Evolutionary conservation across 2,888 invertebrate genomes (phyloP), one percentile per base, ranked within the genome.

Genomic region (Pantelozetes paolii): DNA sequence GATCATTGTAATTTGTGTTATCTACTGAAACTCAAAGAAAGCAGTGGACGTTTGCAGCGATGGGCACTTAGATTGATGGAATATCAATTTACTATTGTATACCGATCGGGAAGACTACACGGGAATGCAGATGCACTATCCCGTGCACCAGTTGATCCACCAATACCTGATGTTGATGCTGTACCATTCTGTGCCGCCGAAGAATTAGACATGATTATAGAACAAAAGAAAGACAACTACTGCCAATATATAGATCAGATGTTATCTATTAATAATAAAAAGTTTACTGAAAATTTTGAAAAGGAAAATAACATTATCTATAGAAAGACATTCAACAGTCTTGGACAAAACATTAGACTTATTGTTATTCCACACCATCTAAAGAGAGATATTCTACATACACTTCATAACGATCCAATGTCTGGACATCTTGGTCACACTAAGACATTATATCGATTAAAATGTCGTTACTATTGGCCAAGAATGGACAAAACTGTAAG

Each of bases 1-100:
- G 85, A 85, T 75, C 85, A 84, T 73, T 81, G 83, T 74, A 82
- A 84, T 0, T 78, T 85, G 42, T 82, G 82, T 80, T 85, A 83
- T 82, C 76, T 85, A 8, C n/a, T 45, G 30, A 48, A 15, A n/a
- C 8, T 69, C 0, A 20, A 26, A 18, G n/a, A 48, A 2, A 18
- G 28, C 1, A n/a, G 1, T 48, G 69, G 28, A 32, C 48, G 32
- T 6, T 42, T 73, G 23, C 6, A 1, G 0, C 13, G 73, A 18
- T 50, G 67, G 73, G 28, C 50, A 1, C 13, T 45, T 1, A 11
- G 23, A 9, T 13, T 73, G 23, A 28, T 48, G 30, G 54, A 73
- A 26, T 73, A 28, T 20, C 15, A 48, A 2, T 67, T 20, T 20
- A 13, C 2, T 23, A 42, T 67, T 23, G 32, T 1, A 0, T 40